A percentile compares a stretch with the other conserved stretches of the same genome.
Conservation (phyloP, 2,113 vertebrate genomes). For the Panthera uncia region DNA sequence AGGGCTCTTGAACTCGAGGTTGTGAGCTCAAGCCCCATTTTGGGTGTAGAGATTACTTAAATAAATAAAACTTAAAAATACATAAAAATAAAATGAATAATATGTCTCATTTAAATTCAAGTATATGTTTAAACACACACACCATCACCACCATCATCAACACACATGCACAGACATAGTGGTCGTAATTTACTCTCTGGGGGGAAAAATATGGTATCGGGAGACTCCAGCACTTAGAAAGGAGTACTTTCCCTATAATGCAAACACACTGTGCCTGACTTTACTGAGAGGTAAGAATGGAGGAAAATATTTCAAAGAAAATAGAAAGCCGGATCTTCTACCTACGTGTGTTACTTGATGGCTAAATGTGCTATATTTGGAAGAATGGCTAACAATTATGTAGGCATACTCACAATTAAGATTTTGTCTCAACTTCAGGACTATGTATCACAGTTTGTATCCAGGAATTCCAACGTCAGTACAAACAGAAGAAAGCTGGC, state of each 20-base stretch:
- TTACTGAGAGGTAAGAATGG: neutral
- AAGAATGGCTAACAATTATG: neutral
- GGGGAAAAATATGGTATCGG: neutral
- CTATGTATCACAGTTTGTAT: neutral
- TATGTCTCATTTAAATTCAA: neutral
- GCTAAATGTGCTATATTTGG: neutral
- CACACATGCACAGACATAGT: neutral
- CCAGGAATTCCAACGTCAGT: neutral
- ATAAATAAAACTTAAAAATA: neutral
- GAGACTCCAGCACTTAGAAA: neutral
- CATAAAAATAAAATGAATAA: neutral
- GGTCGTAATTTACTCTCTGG: neutral
- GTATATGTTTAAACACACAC: neutral
- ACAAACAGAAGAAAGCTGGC: constrained; percentile 77
- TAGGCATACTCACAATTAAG: neutral
- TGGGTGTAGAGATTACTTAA: neutral
- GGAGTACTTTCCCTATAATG: neutral
- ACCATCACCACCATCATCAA: neutral
- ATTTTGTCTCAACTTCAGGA: constrained; percentile 54
- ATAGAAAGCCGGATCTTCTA: neutral
- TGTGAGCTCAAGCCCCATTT: neutral
- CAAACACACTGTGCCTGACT: neutral
- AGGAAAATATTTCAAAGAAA: constrained; percentile 20
- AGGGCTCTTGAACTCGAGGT: neutral
- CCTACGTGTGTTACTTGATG: neutral